Base-by-base conservation (phyloP, 2,888 invertebrate genomes). In the Hemistola chrysoprasaria region DNA sequence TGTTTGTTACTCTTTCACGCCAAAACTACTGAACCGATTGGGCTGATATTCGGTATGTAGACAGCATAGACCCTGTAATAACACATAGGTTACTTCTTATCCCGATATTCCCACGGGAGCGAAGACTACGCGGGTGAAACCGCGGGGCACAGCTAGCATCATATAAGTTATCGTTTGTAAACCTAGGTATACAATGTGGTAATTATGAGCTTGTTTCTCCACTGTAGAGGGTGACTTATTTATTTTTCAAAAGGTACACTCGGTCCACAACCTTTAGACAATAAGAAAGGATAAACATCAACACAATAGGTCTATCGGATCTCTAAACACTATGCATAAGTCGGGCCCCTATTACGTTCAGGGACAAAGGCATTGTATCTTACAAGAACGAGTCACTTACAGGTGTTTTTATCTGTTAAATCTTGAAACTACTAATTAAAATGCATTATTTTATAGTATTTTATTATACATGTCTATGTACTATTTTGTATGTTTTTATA, bases 321-420 rank as follows among this genome's bases (percentile, higher is more conserved):
- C 29, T 47, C 44, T 48, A 53, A 47, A 46, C 43, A 50, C 41
- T 52, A 44, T 47, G 44, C 39, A 53, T 49, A 50, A 48, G 30
- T 46, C 37, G 10, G 31, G 26, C 35, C 41, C 29, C 37, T 47
- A 40, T 43, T 34, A 23, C 40, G 11, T 24, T 5, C 24, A 7
- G 21, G 8, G 32, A 47, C 39, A 47, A 46, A 38, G 24, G 37
- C 34, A 48, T 43, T 40, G 46, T 48, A 30, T 33, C 37, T 42
- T 40, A 39, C 50, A 40, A 50, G 44, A 28, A 53, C 44, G 48
- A 47, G 26, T 53, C 50, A 50, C 29, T 46, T 42, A 25, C 50
- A 44, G 35, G 7, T 22, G 7, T 29, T 24, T 22, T 25, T 22
- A 29, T 21, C 16, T 9, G 20, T 24, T 24, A 37, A 6, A 8